phyloP scores from a whole-genome alignment of 2,888 invertebrate genomes.

The Ectemnius lituratus region DNA sequence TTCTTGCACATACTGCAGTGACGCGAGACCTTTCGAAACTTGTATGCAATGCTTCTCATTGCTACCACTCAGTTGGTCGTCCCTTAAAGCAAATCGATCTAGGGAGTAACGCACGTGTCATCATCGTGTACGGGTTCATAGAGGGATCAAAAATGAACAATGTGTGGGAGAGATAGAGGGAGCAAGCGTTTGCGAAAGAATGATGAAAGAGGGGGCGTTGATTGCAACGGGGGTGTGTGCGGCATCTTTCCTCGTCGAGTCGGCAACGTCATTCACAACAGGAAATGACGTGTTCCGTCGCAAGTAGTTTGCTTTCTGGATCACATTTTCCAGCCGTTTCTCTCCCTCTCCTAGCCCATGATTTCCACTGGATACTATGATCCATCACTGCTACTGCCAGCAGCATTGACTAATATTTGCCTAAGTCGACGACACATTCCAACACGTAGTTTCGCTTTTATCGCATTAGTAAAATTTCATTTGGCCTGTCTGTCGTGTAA shows the following conservation, averaged over 20 bases:
- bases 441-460: not conserved
- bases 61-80: not conserved
- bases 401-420: not conserved
- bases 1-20: not conserved
- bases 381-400: constrained; percentile 14
- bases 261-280: constrained; percentile 44
- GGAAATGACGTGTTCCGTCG: constrained; percentile 57
- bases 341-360: constrained; percentile 21
- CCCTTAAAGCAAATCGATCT: not conserved
- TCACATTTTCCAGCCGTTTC: constrained; percentile 43
- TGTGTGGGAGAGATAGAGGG: not conserved
- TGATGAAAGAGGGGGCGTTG: constrained; percentile 9
- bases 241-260: constrained; percentile 2
- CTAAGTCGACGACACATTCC: too few species aligned
- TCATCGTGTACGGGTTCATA: not conserved
- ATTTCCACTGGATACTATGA: not conserved
- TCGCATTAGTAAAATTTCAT: not conserved
- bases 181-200: not conserved
- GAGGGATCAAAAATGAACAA: not conserved
- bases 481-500: too few species aligned
- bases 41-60: not conserved
- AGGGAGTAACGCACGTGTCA: not conserved
- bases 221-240: constrained; percentile 18
- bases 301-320: constrained; percentile 45
- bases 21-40: not conserved